Base-by-base conservation (phyloP, 2,797 vertebrate species). In the Australoheros facetus region DNA sequence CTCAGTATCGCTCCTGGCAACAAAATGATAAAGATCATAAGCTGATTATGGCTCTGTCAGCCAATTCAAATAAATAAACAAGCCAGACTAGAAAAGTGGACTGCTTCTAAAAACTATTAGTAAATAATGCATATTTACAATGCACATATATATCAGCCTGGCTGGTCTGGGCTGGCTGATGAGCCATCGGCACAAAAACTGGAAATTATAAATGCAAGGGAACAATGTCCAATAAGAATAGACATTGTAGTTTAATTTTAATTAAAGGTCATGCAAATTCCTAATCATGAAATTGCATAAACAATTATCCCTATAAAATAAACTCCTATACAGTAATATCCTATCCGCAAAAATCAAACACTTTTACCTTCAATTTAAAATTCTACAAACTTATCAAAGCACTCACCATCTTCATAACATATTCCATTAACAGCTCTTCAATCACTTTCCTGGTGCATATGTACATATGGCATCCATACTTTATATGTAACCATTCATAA, bases 21-120 rank as follows among this genome's bases (percentile, higher is more conserved):
- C 55, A 73, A 82, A 87, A 88, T 89, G 69, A 85, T 86, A 77
- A 86, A 87, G 88, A 93, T 90, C 60, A 90, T 92, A 89, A 91
- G 84, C 85, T 88, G 89, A 92, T 92, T 91, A 91, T 51, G n/a
- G 64, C 60, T 77, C 60, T 60, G 82, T 76, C 78, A 87, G 86
- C 84, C 89, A 91, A 88, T 66, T 92, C 78, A 72, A 91, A 89
- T 79, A 69, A 84, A 82, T 85, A 91, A 89, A 91, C 80, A 91
- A 83, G 66, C 42, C 53, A 60, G 55, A 74, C 17, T 26, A 78
- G 55, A 73, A 78, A 78, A 71, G 48, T 45, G 23, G 59, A 78
- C n/a, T 16, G 80, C 51, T 84, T 77, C 55, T 70, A 62, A 42
- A 75, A 83, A 75, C 3, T 1, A 81, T 60, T 69, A 53, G 72